These are phyloP conservation scores for Mycogona germanica DNA, from an alignment of 2,888 invertebrate genomes.

Conservation along the genomic window DNA sequence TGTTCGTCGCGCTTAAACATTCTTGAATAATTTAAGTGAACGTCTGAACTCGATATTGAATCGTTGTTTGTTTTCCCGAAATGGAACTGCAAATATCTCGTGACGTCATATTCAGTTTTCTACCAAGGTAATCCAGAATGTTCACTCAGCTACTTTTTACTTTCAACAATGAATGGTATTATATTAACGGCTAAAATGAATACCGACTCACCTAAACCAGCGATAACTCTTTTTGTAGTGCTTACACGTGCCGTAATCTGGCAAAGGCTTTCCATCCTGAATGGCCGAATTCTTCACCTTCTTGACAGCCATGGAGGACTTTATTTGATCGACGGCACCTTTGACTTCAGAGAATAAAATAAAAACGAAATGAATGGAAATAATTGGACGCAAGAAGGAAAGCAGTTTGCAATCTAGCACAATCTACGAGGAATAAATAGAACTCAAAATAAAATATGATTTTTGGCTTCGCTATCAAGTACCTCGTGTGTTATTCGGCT, in stretches of 20 bases:
- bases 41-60: no score
- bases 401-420: not conserved
- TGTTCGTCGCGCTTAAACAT: no score
- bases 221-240: conserved; percentile 40
- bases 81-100: no score
- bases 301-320: conserved; percentile 17
- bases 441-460: not conserved
- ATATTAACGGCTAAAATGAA: no score
- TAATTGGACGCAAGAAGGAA: not conserved
- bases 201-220: conserved; percentile 34
- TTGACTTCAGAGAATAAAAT: conserved; percentile 2
- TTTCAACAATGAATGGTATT: no score
- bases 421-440: no score
- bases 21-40: no score
- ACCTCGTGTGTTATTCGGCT: conserved; percentile 1
- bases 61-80: no score
- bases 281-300: conserved; percentile 32
- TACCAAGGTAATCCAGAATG: conserved; percentile 14
- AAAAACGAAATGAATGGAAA: not conserved
- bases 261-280: conserved; percentile 35
- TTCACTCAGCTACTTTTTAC: no score
- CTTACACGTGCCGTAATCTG: conserved; percentile 36
- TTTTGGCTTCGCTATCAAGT: not conserved
- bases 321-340: conserved; percentile 6
- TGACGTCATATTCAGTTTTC: conserved; percentile 13